Evolutionary conservation across 2,113 vertebrate species (phyloP).

Genomic region (Coptodon bakossiorum): DNA sequence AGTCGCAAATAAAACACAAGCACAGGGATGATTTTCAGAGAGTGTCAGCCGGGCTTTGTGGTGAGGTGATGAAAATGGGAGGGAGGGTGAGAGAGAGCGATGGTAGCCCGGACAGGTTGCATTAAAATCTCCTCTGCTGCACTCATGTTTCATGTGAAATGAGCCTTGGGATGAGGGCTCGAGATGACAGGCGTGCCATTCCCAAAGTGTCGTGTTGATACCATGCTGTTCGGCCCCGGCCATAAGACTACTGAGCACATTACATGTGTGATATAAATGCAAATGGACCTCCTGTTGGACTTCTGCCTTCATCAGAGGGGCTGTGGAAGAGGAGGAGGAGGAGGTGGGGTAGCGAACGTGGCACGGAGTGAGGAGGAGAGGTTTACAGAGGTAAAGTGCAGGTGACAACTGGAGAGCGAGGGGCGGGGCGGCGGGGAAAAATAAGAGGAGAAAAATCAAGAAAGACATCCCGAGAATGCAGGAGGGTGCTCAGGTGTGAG

Average conservation of each 20-base stretch:
- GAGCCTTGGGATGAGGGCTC: slow-evolving; percentile 32
- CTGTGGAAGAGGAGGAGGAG: not conserved
- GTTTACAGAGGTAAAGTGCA: not conserved
- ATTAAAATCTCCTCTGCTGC: slow-evolving; percentile 5
- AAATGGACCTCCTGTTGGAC: slow-evolving; percentile 57
- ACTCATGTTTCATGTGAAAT: slow-evolving; percentile 34
- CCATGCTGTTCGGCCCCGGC: slow-evolving; percentile 21
- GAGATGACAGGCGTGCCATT: slow-evolving; percentile 43
- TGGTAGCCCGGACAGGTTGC: slow-evolving; percentile 1
- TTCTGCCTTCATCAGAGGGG: not conserved
- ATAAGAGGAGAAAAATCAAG: slow-evolving; percentile 42
- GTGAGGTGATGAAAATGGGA: not conserved
- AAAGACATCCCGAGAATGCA: slow-evolving; percentile 33
- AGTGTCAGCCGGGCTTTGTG: not conserved
- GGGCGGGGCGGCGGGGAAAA: not conserved
- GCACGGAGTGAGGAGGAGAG: not conserved
- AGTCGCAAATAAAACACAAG: not conserved
- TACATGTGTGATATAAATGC: slow-evolving; percentile 64
- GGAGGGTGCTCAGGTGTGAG: slow-evolving; percentile 25
- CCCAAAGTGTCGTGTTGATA: slow-evolving; percentile 50
- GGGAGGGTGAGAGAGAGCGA: not conserved
- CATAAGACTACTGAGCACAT: slow-evolving; percentile 36
- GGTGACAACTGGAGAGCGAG: slow-evolving; percentile 13
- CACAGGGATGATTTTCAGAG: not conserved
- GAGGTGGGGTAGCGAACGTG: not conserved